phyloP scores from a whole-genome alignment of 1,140 invertebrate genomes.

The Semibalanus balanoides region DNA sequence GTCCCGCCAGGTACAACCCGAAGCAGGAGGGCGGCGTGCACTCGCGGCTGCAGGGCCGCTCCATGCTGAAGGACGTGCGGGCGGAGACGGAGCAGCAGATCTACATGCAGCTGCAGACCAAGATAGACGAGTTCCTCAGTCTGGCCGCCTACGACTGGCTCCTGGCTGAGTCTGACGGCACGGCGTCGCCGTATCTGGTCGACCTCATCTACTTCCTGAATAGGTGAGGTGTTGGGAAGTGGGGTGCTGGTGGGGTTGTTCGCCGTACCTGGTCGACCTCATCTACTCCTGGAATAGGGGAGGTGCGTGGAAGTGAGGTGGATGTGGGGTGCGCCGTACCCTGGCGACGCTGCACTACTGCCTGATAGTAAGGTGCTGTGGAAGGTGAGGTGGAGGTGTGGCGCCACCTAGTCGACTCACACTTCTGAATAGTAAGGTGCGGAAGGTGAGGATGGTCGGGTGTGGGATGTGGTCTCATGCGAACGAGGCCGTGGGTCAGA shows the following conservation, averaged over 20 bases:
- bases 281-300: conserved; percentile 64
- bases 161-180: conserved; percentile 61
- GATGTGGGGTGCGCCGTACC: no score
- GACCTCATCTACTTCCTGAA: conserved; percentile 88
- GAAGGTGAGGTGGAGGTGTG: no score
- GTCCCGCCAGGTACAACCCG: neutral
- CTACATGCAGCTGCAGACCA: conserved; percentile 79
- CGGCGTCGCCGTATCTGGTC: conserved; percentile 84
- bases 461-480: no score
- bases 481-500: no score
- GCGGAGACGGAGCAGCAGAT: conserved; percentile 96
- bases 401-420: no score
- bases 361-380: no score
- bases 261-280: neutral
- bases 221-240: no score
- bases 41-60: conserved; percentile 44
- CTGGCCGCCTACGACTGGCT: conserved; percentile 94
- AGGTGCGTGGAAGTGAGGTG: no score
- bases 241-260: no score
- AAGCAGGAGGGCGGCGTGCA: neutral
- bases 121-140: conserved; percentile 87
- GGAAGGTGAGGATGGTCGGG: no score
- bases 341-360: no score
- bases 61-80: conserved; percentile 82
- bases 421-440: no score